Evolutionary conservation across 2,888 invertebrate species (phyloP).

Genomic region (Xestia sexstrigata): DNA sequence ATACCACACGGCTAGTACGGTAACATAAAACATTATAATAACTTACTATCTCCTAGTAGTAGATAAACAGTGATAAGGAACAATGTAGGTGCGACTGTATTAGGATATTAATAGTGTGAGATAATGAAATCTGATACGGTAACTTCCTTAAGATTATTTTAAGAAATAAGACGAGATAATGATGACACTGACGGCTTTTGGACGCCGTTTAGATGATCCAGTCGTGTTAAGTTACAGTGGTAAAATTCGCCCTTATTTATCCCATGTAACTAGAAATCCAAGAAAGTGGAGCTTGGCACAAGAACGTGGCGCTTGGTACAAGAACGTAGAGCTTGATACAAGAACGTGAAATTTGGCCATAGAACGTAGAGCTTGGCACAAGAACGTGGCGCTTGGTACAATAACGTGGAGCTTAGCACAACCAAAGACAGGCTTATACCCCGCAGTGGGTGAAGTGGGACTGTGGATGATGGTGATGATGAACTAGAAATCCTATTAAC

Average conservation of each 20-base stretch:
- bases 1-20: too few species aligned
- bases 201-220: neutral
- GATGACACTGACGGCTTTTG: neutral
- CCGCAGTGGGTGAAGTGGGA: neutral
- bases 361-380: too few species aligned
- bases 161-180: conserved; percentile 1
- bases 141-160: conserved; percentile 39
- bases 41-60: neutral
- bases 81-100: conserved; percentile 6
- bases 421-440: neutral
- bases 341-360: too few species aligned
- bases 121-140: conserved; percentile 39
- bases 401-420: neutral
- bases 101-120: conserved; percentile 15
- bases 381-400: neutral
- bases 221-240: neutral
- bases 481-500: neutral
- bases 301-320: too few species aligned
- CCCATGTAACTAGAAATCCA: neutral
- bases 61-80: conserved; percentile 34
- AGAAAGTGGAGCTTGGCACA: neutral
- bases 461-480: neutral
- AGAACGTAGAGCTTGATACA: too few species aligned
- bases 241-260: neutral
- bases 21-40: conserved; percentile 7